Conservation (phyloP, 2,113 vertebrate genomes). For the Clarias macrocephalus region DNA sequence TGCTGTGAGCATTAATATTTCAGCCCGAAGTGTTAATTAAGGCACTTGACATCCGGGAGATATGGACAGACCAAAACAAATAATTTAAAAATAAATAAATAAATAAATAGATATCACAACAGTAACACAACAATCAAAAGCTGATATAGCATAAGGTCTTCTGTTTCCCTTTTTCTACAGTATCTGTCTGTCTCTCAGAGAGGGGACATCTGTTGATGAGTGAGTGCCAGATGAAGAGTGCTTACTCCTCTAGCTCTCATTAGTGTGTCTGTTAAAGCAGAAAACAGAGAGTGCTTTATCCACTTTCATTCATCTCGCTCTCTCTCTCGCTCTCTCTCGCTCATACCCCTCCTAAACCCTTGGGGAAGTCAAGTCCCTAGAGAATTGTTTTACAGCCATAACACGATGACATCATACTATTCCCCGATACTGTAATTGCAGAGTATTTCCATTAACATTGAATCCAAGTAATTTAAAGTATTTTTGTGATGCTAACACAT, state of each 20-base stretch:
- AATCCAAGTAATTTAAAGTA: too few relatives aligned
- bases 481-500: neutral
- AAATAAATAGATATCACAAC: neutral
- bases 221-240: conserved; percentile 51
- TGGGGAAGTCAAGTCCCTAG: neutral
- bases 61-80: conserved; percentile 49
- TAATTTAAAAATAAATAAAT: conserved; percentile 8
- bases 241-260: conserved; percentile 22
- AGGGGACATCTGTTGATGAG: conserved; percentile 53
- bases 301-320: conserved; percentile 1
- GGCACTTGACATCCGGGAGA: conserved; percentile 55
- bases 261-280: conserved; percentile 40
- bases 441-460: neutral
- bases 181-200: conserved; percentile 14
- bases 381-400: conserved; percentile 16
- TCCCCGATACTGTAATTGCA: neutral
- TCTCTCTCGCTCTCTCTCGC: neutral
- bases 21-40: conserved; percentile 64
- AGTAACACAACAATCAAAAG: neutral
- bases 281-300: conserved; percentile 33
- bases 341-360: neutral
- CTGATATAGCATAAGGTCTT: neutral
- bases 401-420: conserved; percentile 32
- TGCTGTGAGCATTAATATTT: conserved; percentile 70
- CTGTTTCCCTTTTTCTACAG: conserved; percentile 20